phyloP scores from a whole-genome alignment of 2,797 vertebrate genomes.

The Rhinogobio ventralis region DNA sequence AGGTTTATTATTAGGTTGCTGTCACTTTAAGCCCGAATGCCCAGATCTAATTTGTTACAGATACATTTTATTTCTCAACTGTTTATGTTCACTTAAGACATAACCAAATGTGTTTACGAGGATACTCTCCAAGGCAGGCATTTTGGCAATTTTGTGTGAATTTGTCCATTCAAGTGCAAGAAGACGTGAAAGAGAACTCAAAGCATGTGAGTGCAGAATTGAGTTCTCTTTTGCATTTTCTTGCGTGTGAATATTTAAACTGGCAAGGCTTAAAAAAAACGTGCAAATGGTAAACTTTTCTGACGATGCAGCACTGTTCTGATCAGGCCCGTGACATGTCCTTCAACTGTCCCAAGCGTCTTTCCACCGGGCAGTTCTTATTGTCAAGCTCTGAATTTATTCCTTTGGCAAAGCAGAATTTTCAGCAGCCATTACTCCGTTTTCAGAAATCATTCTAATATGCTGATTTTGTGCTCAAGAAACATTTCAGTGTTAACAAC shows the following conservation, averaged over 20 bases:
- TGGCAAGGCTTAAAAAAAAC: not conserved
- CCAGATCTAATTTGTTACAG: too few relatives aligned
- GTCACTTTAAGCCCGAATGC: not conserved
- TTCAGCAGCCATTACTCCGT: not conserved
- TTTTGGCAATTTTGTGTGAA: not conserved
- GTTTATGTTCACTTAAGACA: too few relatives aligned
- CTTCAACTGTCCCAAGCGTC: not conserved
- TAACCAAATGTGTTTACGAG: too few relatives aligned
- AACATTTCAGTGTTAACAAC: not conserved
- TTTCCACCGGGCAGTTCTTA: not conserved
- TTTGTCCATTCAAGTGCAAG: not conserved
- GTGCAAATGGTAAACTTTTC: not conserved
- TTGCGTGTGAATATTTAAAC: not conserved
- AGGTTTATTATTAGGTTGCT: not conserved
- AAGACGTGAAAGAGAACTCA: not conserved
- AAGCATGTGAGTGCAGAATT: not conserved
- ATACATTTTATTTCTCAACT: too few relatives aligned
- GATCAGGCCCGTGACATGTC: not conserved
- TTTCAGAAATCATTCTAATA: not conserved
- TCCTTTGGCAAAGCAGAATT: not conserved
- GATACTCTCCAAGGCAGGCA: too few relatives aligned
- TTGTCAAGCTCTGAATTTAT: not conserved
- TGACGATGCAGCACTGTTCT: not conserved
- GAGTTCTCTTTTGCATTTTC: not conserved
- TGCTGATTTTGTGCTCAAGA: not conserved